Evolutionary conservation across 2,888 invertebrate species (phyloP).

Genomic region (Hemaris fuciformis): DNA sequence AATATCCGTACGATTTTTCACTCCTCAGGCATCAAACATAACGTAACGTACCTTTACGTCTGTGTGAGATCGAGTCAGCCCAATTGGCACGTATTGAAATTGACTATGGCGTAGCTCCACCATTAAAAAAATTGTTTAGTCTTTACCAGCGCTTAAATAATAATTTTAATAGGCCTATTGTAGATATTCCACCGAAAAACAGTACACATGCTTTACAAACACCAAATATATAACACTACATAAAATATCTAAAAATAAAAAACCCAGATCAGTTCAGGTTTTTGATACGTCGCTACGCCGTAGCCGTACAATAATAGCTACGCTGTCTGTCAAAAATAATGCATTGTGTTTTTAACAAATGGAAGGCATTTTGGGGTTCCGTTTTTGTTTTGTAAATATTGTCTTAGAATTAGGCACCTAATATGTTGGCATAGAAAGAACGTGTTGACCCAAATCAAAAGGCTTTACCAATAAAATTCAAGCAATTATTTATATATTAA

Average conservation of each 20-base stretch:
- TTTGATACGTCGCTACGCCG: conserved; percentile 32
- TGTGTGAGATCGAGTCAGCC: too few relatives aligned
- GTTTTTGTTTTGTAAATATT: not conserved
- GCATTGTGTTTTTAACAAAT: conserved; percentile 42
- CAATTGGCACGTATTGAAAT: too few relatives aligned
- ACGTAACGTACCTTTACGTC: too few relatives aligned
- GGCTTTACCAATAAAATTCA: too few relatives aligned
- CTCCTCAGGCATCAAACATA: too few relatives aligned
- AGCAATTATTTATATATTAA: not conserved
- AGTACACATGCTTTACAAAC: not conserved
- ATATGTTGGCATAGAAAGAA: not conserved
- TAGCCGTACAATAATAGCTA: conserved; percentile 32
- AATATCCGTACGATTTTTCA: too few relatives aligned
- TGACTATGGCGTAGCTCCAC: too few relatives aligned
- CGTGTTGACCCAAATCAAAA: not conserved
- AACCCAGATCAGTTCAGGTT: not conserved
- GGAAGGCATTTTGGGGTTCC: conserved; percentile 22
- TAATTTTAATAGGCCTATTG: too few relatives aligned
- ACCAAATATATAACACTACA: not conserved
- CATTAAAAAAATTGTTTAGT: too few relatives aligned
- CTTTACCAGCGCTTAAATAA: too few relatives aligned
- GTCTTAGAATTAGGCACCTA: not conserved
- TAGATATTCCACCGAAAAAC: not conserved
- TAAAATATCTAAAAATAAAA: not conserved
- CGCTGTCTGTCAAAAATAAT: conserved; percentile 31